These are phyloP conservation scores for Drosophila ficusphila DNA, from an alignment of 1,140 invertebrate genomes.

Conservation along the genomic window DNA sequence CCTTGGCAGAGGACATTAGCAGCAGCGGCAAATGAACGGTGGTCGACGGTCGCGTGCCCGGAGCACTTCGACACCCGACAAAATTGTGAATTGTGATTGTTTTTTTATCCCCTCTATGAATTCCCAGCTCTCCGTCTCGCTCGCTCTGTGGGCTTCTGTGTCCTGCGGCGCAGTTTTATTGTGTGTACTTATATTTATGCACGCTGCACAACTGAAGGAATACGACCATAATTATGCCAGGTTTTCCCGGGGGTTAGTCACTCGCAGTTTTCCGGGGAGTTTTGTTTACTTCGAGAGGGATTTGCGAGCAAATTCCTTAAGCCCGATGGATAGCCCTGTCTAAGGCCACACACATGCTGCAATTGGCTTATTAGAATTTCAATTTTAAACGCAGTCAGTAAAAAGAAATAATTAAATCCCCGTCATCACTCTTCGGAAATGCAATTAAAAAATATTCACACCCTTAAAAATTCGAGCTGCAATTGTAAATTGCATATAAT, in stretches of 20 bases:
- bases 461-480: not conserved
- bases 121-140: slow-evolving; percentile 21
- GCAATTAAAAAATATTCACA: slow-evolving; percentile 6
- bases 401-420: too few species aligned
- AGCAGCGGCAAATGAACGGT: slow-evolving; percentile 66
- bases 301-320: slow-evolving; percentile 43
- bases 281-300: slow-evolving; percentile 32
- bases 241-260: slow-evolving; percentile 28
- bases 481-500: slow-evolving; percentile 6
- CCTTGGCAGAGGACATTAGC: slow-evolving; percentile 67
- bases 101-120: slow-evolving; percentile 33
- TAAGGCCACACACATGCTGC: slow-evolving; percentile 14
- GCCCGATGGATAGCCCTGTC: slow-evolving; percentile 16
- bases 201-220: slow-evolving; percentile 61
- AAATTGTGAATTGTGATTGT: slow-evolving; percentile 82
- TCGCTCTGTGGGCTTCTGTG: slow-evolving; percentile 44
- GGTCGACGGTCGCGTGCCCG: slow-evolving; percentile 78
- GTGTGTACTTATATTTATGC: slow-evolving; percentile 56
- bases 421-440: not conserved
- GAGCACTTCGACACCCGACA: slow-evolving; percentile 83
- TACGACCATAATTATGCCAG: slow-evolving; percentile 51
- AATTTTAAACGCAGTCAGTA: not conserved
- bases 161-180: slow-evolving; percentile 69
- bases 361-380: slow-evolving; percentile 3
- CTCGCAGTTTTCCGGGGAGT: slow-evolving; percentile 7